Evolutionary conservation across 1,140 invertebrate genomes (phyloP), one percentile per base, ranked within the genome.

Genomic region (Melitaea cinxia): DNA sequence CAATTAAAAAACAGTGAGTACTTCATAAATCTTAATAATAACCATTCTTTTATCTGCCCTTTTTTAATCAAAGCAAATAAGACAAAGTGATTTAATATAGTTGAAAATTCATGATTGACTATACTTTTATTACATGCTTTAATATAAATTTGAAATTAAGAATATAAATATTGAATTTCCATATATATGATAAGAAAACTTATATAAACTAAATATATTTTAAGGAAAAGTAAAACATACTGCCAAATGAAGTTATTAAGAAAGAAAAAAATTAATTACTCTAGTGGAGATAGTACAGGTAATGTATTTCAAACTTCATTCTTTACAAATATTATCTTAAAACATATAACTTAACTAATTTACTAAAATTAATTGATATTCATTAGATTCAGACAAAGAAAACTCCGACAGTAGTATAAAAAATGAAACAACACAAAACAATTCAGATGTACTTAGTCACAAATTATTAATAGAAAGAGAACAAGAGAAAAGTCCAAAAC

Each of bases 321-420:
- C 7, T 4, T 28, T 28, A 28, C n/a, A n/a, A n/a, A n/a, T 57
- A 14, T 53, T 21, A 12, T 23, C 35, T 50, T 37, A 33, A 53
- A 37, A 17, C 19, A 45, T 21, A 19, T 37, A 37, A 52, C 33
- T 60, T 54, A 42, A 47, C 26, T 39, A 39, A 39, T 12, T 10
- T 33, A 33, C 30, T 9, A 30, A 33, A 12, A 33, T 12, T 1
- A 12, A 2, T 33, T 12, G 10, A 12, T 65, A 23, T 59, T 60
- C 78, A 82, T 62, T 63, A 88, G 87, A 78, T 62, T 85, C 80
- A 39, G 78, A 84, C 26, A 88, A 89, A 72, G 87, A 87, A 77
- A 89, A 88, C 50, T 65, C 72, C 19, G 52, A 39, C 19, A 14
- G 19, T 33, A 65, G 35, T 21, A 64, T 74, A 63, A 28, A 55